Base-by-base conservation (phyloP, 2,797 vertebrate species). In the Chaunax sp. region DNA sequence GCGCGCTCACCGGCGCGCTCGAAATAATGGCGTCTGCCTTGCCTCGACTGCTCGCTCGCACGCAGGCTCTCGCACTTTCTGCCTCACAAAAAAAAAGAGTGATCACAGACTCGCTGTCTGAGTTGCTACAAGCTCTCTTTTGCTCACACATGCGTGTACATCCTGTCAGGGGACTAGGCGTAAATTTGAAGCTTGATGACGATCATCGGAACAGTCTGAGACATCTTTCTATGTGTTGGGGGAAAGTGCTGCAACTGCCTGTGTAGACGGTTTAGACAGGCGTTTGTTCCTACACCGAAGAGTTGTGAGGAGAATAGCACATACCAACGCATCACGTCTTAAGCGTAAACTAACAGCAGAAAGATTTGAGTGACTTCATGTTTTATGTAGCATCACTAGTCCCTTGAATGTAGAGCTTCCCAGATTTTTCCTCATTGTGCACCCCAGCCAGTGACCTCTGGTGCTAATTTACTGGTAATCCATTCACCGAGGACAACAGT, bases 401-500 rank as follows among this genome's bases (percentile, higher is more conserved):
- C 37, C 15, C 20, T 55, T 61, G 26, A 62, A 73, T 46, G 1
- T 41, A 47, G 22, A 70, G 55, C 41, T 64, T 49, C 6, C 7
- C 9, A 41, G 50, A 44, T 20, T 76, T 33, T 30, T 26, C 49
- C 66, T 59, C 67, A 44, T 37, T 18, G 5, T 47, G 43, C 60
- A 69, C 12, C 67, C 57, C 47, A 65, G 49, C 74, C 60, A n/a
- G 47, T 87, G 82, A 87, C 87, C 87, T 87, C 88, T 75, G 70
- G 58, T 64, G 70, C 75, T 81, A 81, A 86, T 75, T 84, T 76
- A 77, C 76, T 71, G 51, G 74, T 77, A 82, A 88, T 72, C 81
- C 78, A 54, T 77, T 75, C 82, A 87, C 75, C 78, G 71, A 82
- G 83, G 89, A 79, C 84, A 66, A 18, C 61, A 22, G 69, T 80